Evolutionary conservation across 2,888 invertebrate genomes (phyloP).

Genomic region (Eupeodes latifasciatus): DNA sequence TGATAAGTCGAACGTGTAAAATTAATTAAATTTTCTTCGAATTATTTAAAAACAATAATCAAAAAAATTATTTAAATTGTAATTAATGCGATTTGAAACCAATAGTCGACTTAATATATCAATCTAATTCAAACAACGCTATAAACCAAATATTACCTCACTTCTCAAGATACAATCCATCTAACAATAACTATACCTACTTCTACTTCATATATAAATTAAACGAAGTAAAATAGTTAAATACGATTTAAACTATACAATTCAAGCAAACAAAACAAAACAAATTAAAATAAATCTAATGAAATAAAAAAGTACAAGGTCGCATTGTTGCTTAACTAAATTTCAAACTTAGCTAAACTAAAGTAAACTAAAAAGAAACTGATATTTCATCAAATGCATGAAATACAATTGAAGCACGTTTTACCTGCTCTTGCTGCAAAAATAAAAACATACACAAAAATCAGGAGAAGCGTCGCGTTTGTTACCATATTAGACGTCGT

Average conservation of each 20-base stretch:
- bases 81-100: too few relatives aligned
- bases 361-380: not conserved
- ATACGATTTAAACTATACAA: conserved; percentile 21
- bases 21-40: too few relatives aligned
- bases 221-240: conserved; percentile 7
- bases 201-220: conserved; percentile 10
- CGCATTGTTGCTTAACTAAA: conserved; percentile 50
- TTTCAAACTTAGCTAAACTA: conserved; percentile 4
- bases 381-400: conserved; percentile 67
- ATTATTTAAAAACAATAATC: too few relatives aligned
- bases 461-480: conserved; percentile 51
- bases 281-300: conserved; percentile 51
- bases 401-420: conserved; percentile 67
- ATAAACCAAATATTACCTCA: conserved; percentile 23
- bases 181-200: conserved; percentile 15
- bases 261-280: conserved; percentile 15
- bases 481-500: not conserved
- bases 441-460: conserved; percentile 2
- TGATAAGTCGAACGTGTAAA: too few relatives aligned
- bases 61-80: too few relatives aligned
- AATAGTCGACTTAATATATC: not conserved
- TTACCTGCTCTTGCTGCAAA: conserved; percentile 40
- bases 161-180: conserved; percentile 17
- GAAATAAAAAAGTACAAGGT: conserved; percentile 66
- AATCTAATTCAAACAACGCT: not conserved